A percentile compares a stretch with the other conserved stretches of the same genome.
These are phyloP conservation scores for Theristicus caerulescens DNA, from an alignment of 2,113 vertebrate genomes.

Conservation along the genomic window DNA sequence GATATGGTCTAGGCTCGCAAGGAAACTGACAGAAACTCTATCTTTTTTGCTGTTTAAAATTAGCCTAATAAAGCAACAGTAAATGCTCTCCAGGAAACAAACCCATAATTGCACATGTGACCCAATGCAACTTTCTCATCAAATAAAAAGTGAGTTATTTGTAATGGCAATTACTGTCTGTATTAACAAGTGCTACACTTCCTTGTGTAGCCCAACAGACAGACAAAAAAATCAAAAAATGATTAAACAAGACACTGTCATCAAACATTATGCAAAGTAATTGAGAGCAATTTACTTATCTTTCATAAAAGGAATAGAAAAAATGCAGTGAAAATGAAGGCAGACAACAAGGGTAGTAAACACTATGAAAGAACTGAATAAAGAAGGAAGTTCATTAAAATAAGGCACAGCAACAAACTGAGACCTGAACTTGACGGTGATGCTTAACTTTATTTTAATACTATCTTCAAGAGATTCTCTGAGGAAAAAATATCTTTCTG, in stretches of 20 bases:
- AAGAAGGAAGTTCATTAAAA: not conserved
- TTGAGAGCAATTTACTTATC: not conserved
- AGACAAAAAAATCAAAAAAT: not conserved
- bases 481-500: not conserved
- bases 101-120: not conserved
- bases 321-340: not conserved
- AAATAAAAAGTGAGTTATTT: not conserved
- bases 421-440: not conserved
- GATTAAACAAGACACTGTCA: not conserved
- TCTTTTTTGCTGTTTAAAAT: not conserved
- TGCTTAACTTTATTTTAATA: not conserved
- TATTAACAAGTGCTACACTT: not conserved
- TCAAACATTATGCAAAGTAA: not conserved
- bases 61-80: not conserved
- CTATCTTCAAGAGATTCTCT: not conserved
- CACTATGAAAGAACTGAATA: not conserved
- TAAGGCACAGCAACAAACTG: not conserved
- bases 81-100: not conserved
- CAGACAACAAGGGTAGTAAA: not conserved
- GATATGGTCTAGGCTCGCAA: not conserved
- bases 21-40: not conserved
- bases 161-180: not conserved
- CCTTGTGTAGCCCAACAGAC: not conserved
- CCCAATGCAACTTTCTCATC: not conserved
- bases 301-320: not conserved